Evolutionary conservation across 2,888 invertebrate species (phyloP).

Genomic region (Sarcophaga caerulescens): DNA sequence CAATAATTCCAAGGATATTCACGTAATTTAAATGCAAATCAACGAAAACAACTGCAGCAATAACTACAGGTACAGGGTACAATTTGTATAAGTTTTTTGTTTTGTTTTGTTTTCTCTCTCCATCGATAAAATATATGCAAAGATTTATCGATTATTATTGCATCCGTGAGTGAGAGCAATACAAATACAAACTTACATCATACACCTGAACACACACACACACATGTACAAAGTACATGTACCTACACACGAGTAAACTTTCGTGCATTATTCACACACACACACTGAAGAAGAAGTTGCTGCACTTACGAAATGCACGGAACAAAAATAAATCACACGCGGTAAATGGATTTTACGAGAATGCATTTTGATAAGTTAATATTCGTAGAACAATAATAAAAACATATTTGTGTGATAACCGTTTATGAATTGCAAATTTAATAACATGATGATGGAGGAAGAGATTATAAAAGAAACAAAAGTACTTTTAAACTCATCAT

Average conservation of each 20-base stretch:
- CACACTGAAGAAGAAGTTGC: neutral
- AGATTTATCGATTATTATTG: conserved; percentile 58
- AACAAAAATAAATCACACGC: conserved; percentile 17
- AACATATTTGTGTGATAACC: neutral
- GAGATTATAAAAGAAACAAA: neutral
- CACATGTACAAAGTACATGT: neutral
- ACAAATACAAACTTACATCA: neutral
- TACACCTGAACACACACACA: too few relatives aligned
- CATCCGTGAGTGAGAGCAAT: neutral
- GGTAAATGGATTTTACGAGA: conserved; percentile 7
- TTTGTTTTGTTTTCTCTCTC: neutral
- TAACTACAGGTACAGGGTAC: neutral
- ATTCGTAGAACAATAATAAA: neutral
- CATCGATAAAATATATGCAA: conserved; percentile 41
- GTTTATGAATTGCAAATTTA: conserved; percentile 40
- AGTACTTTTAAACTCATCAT: conserved; percentile 18
- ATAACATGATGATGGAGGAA: neutral
- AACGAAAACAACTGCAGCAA: conserved; percentile 33
- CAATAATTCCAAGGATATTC: conserved; percentile 53
- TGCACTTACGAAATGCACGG: neutral
- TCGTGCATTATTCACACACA: neutral
- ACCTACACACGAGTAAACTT: neutral
- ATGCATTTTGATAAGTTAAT: conserved; percentile 26
- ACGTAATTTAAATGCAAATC: conserved; percentile 64
- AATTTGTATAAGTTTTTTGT: neutral